Evolutionary conservation across 2,113 vertebrate genomes (phyloP), one percentile per base, ranked within the genome.

Genomic region (Limnothrissa miodon): DNA sequence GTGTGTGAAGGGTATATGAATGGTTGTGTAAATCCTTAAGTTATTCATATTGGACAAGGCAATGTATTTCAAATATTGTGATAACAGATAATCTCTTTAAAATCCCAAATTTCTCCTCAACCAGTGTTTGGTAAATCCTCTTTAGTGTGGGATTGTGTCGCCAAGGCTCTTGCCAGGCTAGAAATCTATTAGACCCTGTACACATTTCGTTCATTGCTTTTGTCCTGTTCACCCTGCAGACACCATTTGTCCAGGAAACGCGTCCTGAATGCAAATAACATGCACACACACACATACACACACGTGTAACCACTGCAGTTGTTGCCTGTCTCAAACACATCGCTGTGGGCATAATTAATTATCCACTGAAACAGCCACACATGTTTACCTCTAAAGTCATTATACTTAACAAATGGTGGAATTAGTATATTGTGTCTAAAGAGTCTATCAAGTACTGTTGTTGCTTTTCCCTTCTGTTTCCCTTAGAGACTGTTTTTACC

Each of bases 381-480:
- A 15, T 70, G 66, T 70, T 70, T 70, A 15, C 66, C 66, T 17
- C 66, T 0, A 29, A 53, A 70, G 66, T 70, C 10, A 70, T 70
- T 70, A 36, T 70, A 29, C 66, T 70, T 70, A 70, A 17, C 66
- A 70, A 70, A 70, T 70, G 29, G 33, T 36, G 33, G 29, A 33
- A 70, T 70, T 70, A 70, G 10, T 29, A 70, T 70, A 70, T 70
- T 70, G 66, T 70, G 66, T 70, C 66, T 70, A 70, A 70, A 70
- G 66, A 70, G 10, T 70, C 66, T 70, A 29, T 70, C 66, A 70
- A 70, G 33, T 15, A 29, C 33, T 70, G 59, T 25, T 29, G 59
- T 13, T 70, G 66, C 29, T 70, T 70, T 36, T 15, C 1, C 66
- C 3, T 4, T 33, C 66, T 17, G 11, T 17, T 36, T 17, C 25